Conservation (phyloP, 2,797 vertebrate species). For the Pseudochirops corinnae region DNA sequence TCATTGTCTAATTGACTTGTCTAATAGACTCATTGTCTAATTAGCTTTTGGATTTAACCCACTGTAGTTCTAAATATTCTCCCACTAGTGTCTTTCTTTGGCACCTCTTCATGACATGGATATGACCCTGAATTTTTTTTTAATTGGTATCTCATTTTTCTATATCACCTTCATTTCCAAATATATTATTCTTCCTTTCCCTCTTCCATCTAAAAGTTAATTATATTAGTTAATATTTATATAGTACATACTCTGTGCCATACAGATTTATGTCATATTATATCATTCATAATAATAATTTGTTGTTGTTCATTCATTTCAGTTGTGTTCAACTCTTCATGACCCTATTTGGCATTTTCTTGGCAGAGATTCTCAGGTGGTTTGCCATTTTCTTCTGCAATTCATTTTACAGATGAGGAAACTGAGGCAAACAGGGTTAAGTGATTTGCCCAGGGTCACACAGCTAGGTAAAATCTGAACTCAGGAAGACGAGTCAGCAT, state of each 20-base stretch:
- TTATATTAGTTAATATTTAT: background rate
- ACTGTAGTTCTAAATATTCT: background rate
- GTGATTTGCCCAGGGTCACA: background rate
- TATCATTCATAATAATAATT: background rate
- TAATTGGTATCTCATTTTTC: background rate
- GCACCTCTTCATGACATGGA: background rate
- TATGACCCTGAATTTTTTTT: background rate
- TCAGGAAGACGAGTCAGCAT: background rate
- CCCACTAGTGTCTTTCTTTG: background rate
- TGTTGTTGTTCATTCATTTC: background rate
- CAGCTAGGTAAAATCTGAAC: background rate
- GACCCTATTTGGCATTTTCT: background rate
- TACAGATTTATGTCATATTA: background rate
- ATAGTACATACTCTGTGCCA: background rate
- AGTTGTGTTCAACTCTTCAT: background rate
- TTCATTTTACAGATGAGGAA: background rate
- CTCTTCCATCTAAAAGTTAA: background rate
- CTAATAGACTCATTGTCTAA: slow-evolving; percentile 16
- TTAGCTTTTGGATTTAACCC: background rate
- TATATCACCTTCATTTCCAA: background rate
- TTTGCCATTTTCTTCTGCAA: background rate
- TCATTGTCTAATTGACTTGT: slow-evolving; percentile 23
- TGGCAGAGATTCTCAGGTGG: background rate
- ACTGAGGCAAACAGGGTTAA: background rate
- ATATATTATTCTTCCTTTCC: background rate